These are phyloP conservation scores for Speoplatyrhinus poulsoni DNA, from an alignment of 2,113 vertebrate species.

Conservation along the genomic window DNA sequence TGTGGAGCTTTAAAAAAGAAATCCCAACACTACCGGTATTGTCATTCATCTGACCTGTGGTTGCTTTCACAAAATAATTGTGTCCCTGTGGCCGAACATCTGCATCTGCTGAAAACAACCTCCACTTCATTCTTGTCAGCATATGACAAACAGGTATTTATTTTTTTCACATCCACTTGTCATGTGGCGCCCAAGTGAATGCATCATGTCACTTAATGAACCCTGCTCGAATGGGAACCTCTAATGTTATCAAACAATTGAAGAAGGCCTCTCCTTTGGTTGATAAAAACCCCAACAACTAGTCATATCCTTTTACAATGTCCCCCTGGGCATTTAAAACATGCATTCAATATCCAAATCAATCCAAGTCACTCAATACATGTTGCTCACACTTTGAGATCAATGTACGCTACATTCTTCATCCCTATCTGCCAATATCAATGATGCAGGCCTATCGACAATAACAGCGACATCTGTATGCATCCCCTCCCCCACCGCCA, in stretches of 20 bases:
- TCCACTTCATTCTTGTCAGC: neutral
- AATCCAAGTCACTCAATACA: conserved; percentile 66
- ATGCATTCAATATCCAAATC: conserved; percentile 63
- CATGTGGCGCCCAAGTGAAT: conserved; percentile 30
- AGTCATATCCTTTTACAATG: conserved; percentile 37
- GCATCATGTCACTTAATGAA: conserved; percentile 38
- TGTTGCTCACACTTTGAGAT: conserved; percentile 53
- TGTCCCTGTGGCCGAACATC: conserved; percentile 51
- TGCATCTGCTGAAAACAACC: conserved; percentile 51
- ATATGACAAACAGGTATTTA: conserved; percentile 62
- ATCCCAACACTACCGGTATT: neutral
- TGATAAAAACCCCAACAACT: conserved; percentile 25
- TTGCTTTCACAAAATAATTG: conserved; percentile 47
- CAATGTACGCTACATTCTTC: conserved; percentile 73
- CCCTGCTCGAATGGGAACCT: conserved; percentile 28
- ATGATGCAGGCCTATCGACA: conserved; percentile 76
- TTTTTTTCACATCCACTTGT: conserved; percentile 66
- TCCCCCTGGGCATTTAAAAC: conserved; percentile 46
- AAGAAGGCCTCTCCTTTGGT: conserved; percentile 36
- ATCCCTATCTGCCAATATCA: conserved; percentile 73
- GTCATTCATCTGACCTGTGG: conserved; percentile 30
- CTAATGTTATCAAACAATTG: conserved; percentile 46
- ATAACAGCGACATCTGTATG: conserved; percentile 73
- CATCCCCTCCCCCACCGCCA: conserved; percentile 62
- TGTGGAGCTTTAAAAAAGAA: neutral